These are phyloP conservation scores for Apamea anceps DNA, from an alignment of 2,888 invertebrate species.

Conservation along the genomic window DNA sequence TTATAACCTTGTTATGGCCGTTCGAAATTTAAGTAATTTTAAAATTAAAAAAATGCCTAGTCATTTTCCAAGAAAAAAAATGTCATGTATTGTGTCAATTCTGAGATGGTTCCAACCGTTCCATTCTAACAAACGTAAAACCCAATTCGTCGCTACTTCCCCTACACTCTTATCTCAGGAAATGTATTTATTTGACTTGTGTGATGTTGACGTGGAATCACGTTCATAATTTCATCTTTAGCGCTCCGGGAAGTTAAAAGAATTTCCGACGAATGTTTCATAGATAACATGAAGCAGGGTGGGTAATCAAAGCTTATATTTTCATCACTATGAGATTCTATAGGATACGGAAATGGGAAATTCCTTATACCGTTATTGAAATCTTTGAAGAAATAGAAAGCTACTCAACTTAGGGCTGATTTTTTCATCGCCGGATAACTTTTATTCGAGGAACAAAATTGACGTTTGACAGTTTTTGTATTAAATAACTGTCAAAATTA, in stretches of 20 bases:
- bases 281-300: conserved; percentile 8
- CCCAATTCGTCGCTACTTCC: conserved; percentile 30
- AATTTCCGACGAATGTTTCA: conserved; percentile 27
- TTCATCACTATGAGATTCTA: background rate
- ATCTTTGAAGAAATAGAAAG: background rate
- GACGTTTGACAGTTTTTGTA: no score
- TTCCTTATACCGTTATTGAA: background rate
- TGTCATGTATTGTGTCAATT: background rate
- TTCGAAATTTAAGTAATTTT: conserved; percentile 15
- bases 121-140: conserved; percentile 14
- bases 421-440: no score
- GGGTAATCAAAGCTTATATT: conserved; percentile 10
- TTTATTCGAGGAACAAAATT: no score
- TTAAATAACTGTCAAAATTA: no score
- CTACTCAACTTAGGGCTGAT: no score
- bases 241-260: conserved; percentile 17
- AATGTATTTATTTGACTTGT: conserved; percentile 46
- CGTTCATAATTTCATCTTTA: conserved; percentile 51
- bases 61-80: background rate
- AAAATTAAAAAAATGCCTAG: background rate
- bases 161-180: conserved; percentile 11
- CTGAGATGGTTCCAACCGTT: background rate
- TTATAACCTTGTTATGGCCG: conserved; percentile 17
- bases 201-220: conserved; percentile 49
- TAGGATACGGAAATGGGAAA: background rate